Evolutionary conservation across 2,797 vertebrate species (phyloP).

Genomic region (Dipus sagitta): DNA sequence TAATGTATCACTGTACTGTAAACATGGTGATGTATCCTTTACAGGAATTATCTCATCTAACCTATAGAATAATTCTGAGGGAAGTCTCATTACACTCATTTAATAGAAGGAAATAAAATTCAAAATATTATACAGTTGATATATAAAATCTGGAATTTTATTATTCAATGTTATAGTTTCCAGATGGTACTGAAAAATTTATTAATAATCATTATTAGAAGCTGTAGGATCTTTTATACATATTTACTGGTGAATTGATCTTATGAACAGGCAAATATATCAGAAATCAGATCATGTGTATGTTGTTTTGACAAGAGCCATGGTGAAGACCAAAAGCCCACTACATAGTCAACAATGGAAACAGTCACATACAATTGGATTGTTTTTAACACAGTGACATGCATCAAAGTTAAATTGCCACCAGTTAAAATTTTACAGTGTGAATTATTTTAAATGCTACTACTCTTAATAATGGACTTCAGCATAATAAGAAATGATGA

Average conservation of each 20-base stretch:
- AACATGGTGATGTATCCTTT: neutral
- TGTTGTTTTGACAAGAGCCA: neutral
- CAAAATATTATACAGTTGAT: neutral
- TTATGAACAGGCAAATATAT: neutral
- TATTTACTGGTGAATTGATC: neutral
- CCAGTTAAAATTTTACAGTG: neutral
- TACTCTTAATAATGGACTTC: neutral
- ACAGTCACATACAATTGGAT: neutral
- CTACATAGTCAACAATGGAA: neutral
- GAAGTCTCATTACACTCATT: neutral
- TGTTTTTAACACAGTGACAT: neutral
- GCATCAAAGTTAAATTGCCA: neutral
- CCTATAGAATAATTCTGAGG: neutral
- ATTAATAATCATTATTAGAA: constrained; percentile 13
- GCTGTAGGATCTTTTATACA: neutral
- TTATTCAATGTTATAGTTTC: neutral
- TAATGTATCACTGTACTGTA: neutral
- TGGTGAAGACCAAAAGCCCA: neutral
- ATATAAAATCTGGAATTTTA: neutral
- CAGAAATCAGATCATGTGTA: neutral
- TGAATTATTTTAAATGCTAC: neutral
- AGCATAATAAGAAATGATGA: neutral
- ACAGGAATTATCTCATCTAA: neutral
- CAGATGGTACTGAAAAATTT: neutral
- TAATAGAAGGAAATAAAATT: constrained; percentile 22